These are phyloP conservation scores for Mesoclemmys tuberculata DNA, from an alignment of 2,113 vertebrate species.

Conservation along the genomic window DNA sequence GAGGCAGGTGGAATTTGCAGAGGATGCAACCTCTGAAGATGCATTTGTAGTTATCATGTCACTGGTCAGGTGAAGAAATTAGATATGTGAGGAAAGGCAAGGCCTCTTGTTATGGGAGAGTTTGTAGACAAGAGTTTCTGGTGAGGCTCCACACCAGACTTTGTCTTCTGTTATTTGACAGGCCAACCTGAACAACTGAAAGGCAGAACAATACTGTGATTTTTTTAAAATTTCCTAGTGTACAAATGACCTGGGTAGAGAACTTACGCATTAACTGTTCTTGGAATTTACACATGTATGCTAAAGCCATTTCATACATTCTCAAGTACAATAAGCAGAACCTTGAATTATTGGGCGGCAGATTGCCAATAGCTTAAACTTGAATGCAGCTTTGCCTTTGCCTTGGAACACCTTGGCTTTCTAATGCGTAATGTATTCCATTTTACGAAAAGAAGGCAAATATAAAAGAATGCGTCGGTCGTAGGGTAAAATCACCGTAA, in stretches of 20 bases:
- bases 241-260: neutral
- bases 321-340: neutral
- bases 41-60: neutral
- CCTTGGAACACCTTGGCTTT: neutral
- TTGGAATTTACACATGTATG: neutral
- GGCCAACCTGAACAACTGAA: neutral
- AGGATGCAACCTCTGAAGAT: neutral
- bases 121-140: neutral
- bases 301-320: constrained; percentile 1
- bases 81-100: neutral
- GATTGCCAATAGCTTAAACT: neutral
- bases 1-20: neutral
- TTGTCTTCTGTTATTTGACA: constrained; percentile 13
- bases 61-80: neutral
- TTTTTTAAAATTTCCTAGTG: neutral
- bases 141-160: neutral
- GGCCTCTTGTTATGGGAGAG: neutral
- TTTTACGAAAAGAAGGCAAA: neutral
- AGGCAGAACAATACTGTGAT: neutral
- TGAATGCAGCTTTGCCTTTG: constrained; percentile 26
- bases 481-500: neutral
- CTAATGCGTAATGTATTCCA: neutral
- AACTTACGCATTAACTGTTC: neutral
- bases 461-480: neutral
- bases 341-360: constrained; percentile 24